Evolutionary conservation across 1,140 invertebrate species (phyloP).

Genomic region (Asobara japonica): DNA sequence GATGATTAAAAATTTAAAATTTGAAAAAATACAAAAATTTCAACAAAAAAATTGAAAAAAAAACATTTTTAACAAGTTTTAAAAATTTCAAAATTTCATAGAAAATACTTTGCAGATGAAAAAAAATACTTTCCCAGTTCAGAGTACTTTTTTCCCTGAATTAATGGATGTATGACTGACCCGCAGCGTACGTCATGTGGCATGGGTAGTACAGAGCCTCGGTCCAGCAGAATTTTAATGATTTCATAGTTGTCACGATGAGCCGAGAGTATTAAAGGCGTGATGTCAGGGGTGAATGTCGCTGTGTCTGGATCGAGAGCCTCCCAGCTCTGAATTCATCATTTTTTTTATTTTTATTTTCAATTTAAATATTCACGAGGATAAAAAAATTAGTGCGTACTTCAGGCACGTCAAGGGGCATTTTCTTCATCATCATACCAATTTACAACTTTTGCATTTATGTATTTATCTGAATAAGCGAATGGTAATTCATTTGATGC

Average conservation of each 20-base stretch:
- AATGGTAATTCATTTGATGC: not conserved
- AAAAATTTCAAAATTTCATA: too few relatives aligned
- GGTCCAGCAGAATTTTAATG: constrained; percentile 95
- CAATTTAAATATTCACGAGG: not conserved
- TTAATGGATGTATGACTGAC: constrained; percentile 42
- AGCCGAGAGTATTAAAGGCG: constrained; percentile 93
- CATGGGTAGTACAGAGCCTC: constrained; percentile 86
- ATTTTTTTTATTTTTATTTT: not conserved
- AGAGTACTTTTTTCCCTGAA: not conserved
- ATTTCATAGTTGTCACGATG: constrained; percentile 99
- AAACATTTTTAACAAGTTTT: too few relatives aligned
- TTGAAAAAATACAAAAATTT: too few relatives aligned
- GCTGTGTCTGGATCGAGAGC: constrained; percentile 87
- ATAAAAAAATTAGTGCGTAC: not conserved
- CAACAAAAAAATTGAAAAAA: too few relatives aligned
- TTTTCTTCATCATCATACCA: constrained; percentile 1
- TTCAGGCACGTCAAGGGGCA: constrained; percentile 4
- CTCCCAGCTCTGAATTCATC: constrained; percentile 83
- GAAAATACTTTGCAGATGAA: too few relatives aligned
- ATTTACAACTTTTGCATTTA: constrained; percentile 1
- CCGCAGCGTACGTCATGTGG: constrained; percentile 86
- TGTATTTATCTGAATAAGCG: not conserved
- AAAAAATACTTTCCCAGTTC: not conserved
- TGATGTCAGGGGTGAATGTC: constrained; percentile 97
- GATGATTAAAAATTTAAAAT: too few relatives aligned